Evolutionary conservation across 1,140 invertebrate species (phyloP).

Genomic region (Leptinotarsa undecemlineata): DNA sequence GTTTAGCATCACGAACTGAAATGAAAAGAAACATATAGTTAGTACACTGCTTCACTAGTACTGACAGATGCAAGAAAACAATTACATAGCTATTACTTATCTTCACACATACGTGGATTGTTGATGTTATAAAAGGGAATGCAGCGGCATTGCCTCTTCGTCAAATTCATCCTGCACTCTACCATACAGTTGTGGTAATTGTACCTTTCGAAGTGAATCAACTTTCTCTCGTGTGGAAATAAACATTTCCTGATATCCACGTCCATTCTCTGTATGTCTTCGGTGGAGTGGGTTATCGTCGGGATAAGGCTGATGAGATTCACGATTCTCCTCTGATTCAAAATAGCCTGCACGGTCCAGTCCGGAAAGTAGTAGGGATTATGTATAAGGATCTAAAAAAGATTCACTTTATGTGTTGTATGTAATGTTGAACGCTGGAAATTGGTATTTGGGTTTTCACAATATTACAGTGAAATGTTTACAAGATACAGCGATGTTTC

Average conservation of each 20-base stretch:
- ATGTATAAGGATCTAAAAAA: conserved; percentile 62
- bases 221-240: conserved; percentile 59
- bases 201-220: conserved; percentile 57
- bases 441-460: too few species aligned
- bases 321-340: conserved; percentile 60
- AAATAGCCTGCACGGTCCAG: conserved; percentile 60
- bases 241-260: conserved; percentile 61
- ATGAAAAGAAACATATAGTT: not conserved
- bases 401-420: not conserved
- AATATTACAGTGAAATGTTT: too few species aligned
- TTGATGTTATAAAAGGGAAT: conserved; percentile 60
- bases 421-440: not conserved
- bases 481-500: not conserved
- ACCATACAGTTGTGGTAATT: conserved; percentile 68
- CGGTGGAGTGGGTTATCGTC: conserved; percentile 59
- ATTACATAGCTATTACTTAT: not conserved
- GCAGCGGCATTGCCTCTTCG: conserved; percentile 61
- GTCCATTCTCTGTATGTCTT: conserved; percentile 56
- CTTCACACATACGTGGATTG: conserved; percentile 25
- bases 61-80: not conserved
- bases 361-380: conserved; percentile 65
- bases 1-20: not conserved
- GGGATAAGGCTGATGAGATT: conserved; percentile 57
- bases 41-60: not conserved
- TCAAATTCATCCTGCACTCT: conserved; percentile 58